Conservation (phyloP, 2,113 vertebrate genomes). For the Grus americana region DNA sequence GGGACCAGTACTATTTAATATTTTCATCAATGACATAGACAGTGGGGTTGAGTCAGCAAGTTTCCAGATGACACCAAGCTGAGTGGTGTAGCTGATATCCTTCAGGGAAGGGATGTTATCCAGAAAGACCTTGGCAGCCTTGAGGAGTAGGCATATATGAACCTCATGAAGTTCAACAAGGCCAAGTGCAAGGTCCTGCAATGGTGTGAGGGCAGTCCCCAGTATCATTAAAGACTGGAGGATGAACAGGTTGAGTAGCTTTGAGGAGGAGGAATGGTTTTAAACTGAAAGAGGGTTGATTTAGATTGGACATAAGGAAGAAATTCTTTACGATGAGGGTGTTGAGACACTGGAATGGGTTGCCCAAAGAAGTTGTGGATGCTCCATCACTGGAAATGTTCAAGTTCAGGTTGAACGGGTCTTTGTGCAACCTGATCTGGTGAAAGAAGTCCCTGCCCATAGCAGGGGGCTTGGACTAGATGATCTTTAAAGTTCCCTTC, state of each 20-base stretch:
- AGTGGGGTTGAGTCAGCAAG: background rate
- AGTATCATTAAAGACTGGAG: background rate
- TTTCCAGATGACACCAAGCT: background rate
- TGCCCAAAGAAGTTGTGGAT: background rate
- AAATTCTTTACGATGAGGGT: background rate
- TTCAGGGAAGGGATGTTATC: background rate
- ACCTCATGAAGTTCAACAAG: background rate
- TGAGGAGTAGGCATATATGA: background rate
- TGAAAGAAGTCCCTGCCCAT: background rate
- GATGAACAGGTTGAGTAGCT: background rate
- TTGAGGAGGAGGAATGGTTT: background rate
- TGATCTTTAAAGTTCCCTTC: background rate
- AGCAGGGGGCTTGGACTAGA: background rate
- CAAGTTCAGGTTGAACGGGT: background rate
- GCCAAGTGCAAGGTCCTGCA: background rate
- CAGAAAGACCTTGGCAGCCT: background rate
- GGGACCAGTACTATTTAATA: background rate
- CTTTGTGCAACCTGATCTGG: background rate
- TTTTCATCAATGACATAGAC: background rate
- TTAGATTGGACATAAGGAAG: background rate
- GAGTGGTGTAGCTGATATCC: background rate
- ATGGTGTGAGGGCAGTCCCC: background rate
- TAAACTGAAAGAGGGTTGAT: background rate
- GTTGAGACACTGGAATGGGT: background rate
- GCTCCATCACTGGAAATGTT: background rate